Evolutionary conservation across 2,888 invertebrate genomes (phyloP).

Genomic region (Drosophila neotestacea): DNA sequence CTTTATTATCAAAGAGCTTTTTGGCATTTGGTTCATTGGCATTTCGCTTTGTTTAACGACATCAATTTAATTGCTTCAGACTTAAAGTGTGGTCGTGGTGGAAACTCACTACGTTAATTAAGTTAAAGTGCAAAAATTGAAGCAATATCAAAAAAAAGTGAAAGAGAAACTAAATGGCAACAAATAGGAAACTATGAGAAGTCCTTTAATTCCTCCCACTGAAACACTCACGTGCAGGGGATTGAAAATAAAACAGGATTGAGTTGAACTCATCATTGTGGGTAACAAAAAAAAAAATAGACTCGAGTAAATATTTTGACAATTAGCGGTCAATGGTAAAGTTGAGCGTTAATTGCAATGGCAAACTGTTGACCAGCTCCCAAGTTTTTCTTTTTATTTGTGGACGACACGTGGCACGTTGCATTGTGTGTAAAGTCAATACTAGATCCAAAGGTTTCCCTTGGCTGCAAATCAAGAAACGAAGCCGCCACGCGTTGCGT

Average conservation of each 20-base stretch:
- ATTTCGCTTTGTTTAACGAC: slow-evolving; percentile 72
- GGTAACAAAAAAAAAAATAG: slow-evolving; percentile 10
- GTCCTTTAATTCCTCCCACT: slow-evolving; percentile 21
- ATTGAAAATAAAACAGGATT: not conserved
- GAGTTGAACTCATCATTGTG: slow-evolving; percentile 36
- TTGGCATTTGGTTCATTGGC: slow-evolving; percentile 61
- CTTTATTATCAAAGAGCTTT: slow-evolving; percentile 70
- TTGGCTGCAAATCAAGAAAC: slow-evolving; percentile 19
- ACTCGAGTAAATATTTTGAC: slow-evolving; percentile 80
- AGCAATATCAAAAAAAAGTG: slow-evolving; percentile 22
- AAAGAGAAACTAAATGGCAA: slow-evolving; percentile 9
- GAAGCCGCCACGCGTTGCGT: slow-evolving; percentile 55
- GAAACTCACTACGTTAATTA: slow-evolving; percentile 64
- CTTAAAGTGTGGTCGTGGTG: slow-evolving; percentile 23
- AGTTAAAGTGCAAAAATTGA: slow-evolving; percentile 71
- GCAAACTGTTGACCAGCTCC: slow-evolving; percentile 57
- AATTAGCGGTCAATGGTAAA: slow-evolving; percentile 79
- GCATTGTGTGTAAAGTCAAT: slow-evolving; percentile 48
- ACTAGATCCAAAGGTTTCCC: slow-evolving; percentile 7
- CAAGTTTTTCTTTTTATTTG: slow-evolving; percentile 20
- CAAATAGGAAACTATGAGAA: not conserved
- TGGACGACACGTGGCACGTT: slow-evolving; percentile 63
- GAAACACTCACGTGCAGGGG: slow-evolving; percentile 37
- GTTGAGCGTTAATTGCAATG: slow-evolving; percentile 76
- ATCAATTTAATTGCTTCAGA: slow-evolving; percentile 70